Base-by-base conservation (phyloP, 2,888 invertebrate species). In the Rhagonycha fulva region DNA sequence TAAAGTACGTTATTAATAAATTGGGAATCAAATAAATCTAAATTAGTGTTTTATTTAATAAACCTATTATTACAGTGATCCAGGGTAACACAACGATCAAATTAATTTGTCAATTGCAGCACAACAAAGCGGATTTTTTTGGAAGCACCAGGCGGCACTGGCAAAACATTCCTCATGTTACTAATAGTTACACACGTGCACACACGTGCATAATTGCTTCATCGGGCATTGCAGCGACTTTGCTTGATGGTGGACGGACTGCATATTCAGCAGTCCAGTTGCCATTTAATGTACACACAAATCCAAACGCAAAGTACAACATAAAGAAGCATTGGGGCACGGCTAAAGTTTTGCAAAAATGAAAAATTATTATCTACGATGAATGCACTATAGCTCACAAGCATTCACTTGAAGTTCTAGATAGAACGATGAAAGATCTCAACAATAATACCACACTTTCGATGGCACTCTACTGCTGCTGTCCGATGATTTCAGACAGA, bases 131-230 rank as follows among this genome's bases (percentile, higher is more conserved):
- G 19, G n/a, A 62, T 62, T 62, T 82, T 82, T 72, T 69, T 82
- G 28, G 81, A 83, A 79, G 81, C 82, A 19, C 80, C 81, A 19
- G 82, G 82, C 62, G 82, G 87, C 19, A 86, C 85, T 75, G 87
- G 86, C 4, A 87, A 87, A 83, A 86, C 85, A 14, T 88, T 84
- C 79, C 71, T 88, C 1, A 84, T 87, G 67, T 83, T 81, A n/a
- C 71, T 86, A 28, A 72, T 88, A 14, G 76, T 87, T 11, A 84
- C 84, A 26, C 74, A 81, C 74, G 80, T 87, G 70, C 79, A 84
- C 71, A 79, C 79, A 24, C 74, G 82, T 74, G 80, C 9, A 9
- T 7, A 11, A n/a, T n/a, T 11, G 11, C 11, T 11, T 7, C 32
- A 9, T 32, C 11, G 32, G 32, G 9, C 11, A 11, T 32, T 11